Evolutionary conservation across 2,888 invertebrate genomes (phyloP).

Genomic region (Pelosia muscerda): DNA sequence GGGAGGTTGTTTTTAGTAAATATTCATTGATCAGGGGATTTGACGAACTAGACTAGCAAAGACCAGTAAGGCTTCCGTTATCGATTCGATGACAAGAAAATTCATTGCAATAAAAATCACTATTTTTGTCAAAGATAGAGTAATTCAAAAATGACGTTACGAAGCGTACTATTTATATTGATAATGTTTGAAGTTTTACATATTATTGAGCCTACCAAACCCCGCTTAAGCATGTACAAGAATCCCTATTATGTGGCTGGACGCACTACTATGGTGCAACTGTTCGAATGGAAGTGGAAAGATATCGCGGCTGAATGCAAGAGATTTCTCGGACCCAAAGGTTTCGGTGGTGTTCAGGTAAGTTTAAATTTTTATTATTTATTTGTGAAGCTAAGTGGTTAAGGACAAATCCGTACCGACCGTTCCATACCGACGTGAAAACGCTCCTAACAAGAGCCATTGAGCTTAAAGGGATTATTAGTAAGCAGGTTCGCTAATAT

Average conservation of each 20-base stretch:
- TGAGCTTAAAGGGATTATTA: too few relatives aligned
- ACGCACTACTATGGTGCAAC: slow-evolving; percentile 90
- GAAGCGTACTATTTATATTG: slow-evolving; percentile 65
- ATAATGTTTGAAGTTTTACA: slow-evolving; percentile 56
- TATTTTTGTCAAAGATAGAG: slow-evolving; percentile 26
- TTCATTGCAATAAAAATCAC: background rate
- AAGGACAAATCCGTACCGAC: too few relatives aligned
- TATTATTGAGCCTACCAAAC: background rate
- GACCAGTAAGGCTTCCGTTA: background rate
- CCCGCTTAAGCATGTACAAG: slow-evolving; percentile 67
- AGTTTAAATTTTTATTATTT: slow-evolving; percentile 12
- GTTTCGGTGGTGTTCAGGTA: slow-evolving; percentile 92
- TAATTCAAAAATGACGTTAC: slow-evolving; percentile 63
- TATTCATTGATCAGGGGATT: background rate
- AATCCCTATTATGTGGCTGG: slow-evolving; percentile 86
- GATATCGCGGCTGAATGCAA: slow-evolving; percentile 94
- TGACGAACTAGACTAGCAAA: too few relatives aligned
- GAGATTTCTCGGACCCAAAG: slow-evolving; percentile 90
- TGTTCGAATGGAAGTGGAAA: slow-evolving; percentile 94
- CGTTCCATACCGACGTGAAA: too few relatives aligned
- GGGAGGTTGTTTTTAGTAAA: background rate
- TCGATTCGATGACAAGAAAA: background rate
- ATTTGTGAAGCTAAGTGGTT: too few relatives aligned
- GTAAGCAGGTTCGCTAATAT: too few relatives aligned
- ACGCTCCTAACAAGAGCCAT: too few relatives aligned